Percentiles rank a stretch among this genome's conserved stretches.
These are phyloP conservation scores for Acronicta leporina DNA, from an alignment of 2,888 invertebrate species.

Conservation along the genomic window DNA sequence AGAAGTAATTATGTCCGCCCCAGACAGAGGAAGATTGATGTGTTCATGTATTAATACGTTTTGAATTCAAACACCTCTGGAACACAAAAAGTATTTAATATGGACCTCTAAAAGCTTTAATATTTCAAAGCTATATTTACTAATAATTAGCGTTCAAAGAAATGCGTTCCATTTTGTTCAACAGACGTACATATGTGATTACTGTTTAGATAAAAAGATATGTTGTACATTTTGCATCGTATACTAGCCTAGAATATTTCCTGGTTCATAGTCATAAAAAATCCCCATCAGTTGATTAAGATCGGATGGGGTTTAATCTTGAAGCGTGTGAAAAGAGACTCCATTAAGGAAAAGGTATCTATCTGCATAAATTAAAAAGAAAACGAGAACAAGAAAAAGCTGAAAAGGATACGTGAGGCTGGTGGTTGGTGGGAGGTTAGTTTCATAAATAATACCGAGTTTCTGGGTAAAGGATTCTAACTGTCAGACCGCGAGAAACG, in stretches of 20 bases:
- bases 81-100: conserved; percentile 50
- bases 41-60: conserved; percentile 65
- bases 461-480: conserved; percentile 59
- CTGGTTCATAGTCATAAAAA: conserved; percentile 75
- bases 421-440: conserved; percentile 22
- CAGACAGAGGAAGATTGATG: conserved; percentile 75
- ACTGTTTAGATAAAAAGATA: conserved; percentile 53
- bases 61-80: conserved; percentile 45
- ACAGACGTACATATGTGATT: conserved; percentile 50
- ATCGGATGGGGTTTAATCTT: conserved; percentile 60
- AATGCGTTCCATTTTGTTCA: conserved; percentile 45
- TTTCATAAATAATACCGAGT: conserved; percentile 60
- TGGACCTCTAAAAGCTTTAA: conserved; percentile 31
- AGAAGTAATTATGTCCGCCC: conserved; percentile 70
- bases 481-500: conserved; percentile 49
- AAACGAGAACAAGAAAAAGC: conserved; percentile 51
- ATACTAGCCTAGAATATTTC: conserved; percentile 66
- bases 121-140: conserved; percentile 42
- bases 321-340: conserved; percentile 78
- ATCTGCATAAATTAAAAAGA: conserved; percentile 62
- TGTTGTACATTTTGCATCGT: conserved; percentile 51
- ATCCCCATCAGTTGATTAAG: conserved; percentile 72
- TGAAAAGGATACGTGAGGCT: conserved; percentile 52
- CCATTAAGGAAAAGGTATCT: conserved; percentile 70
- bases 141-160: conserved; percentile 50